Percentiles rank a stretch among this genome's conserved stretches.
Evolutionary conservation across 2,888 invertebrate species (phyloP).

Genomic region (Buathra laborator): DNA sequence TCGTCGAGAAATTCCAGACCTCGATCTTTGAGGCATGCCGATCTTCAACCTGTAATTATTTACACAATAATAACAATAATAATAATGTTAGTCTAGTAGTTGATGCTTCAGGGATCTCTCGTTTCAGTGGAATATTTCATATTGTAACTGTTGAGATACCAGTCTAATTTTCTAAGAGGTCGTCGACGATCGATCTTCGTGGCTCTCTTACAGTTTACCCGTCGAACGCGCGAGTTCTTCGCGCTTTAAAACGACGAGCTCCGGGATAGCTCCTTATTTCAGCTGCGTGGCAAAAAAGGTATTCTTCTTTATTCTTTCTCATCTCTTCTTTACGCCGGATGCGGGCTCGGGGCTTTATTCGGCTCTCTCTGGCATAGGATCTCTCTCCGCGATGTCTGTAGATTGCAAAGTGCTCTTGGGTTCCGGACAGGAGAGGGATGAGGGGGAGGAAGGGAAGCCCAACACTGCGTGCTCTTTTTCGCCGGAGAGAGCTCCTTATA

Average conservation of each 20-base stretch:
- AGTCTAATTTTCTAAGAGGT: conserved; percentile 46
- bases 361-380: conserved; percentile 5
- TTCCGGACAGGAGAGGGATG: conserved; percentile 9
- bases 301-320: conserved; percentile 48
- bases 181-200: conserved; percentile 54
- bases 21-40: conserved; percentile 20
- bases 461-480: conserved; percentile 46
- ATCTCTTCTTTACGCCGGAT: conserved; percentile 59
- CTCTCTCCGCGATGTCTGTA: neutral
- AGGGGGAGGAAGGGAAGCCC: conserved; percentile 13
- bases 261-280: conserved; percentile 55
- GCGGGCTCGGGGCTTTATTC: conserved; percentile 60
- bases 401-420: conserved; percentile 18
- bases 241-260: conserved; percentile 35
- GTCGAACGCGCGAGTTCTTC: neutral
- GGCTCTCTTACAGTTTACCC: conserved; percentile 36
- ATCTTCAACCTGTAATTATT: conserved; percentile 57
- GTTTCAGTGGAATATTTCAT: conserved; percentile 2
- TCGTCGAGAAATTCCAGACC: conserved; percentile 41
- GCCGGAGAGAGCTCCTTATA: conserved; percentile 41
- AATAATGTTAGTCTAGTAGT: neutral
- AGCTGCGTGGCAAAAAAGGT: conserved; percentile 53
- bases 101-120: conserved; percentile 2
- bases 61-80: conserved; percentile 41
- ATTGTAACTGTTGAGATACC: neutral